Evolutionary conservation across 1,140 invertebrate genomes (phyloP).

Genomic region (silkworm (Bombyx mori)): DNA sequence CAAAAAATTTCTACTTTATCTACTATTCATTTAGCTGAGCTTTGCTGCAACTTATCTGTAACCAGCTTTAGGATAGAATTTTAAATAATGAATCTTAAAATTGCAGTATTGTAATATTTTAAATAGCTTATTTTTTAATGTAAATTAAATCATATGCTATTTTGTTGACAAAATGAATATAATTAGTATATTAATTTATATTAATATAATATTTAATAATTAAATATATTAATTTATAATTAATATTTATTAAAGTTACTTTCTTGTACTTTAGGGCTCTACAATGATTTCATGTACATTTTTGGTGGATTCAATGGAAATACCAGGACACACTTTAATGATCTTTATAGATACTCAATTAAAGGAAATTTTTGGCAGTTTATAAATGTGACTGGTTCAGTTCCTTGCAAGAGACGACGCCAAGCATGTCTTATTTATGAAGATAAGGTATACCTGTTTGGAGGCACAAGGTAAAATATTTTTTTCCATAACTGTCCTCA

Average conservation of each 20-base stretch:
- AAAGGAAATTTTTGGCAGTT: slow-evolving; percentile 74
- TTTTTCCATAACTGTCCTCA: too few species aligned
- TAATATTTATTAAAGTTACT: too few species aligned
- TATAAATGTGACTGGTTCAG: slow-evolving; percentile 72
- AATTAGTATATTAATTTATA: too few species aligned
- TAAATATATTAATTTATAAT: too few species aligned
- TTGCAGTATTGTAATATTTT: too few species aligned
- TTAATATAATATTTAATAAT: too few species aligned
- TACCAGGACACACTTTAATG: slow-evolving; percentile 83
- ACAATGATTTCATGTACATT: slow-evolving; percentile 83
- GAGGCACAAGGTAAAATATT: slow-evolving; percentile 79
- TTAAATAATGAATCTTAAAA: too few species aligned
- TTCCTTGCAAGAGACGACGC: slow-evolving; percentile 80
- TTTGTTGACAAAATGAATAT: not conserved
- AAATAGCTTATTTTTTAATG: too few species aligned
- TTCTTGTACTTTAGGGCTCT: slow-evolving; percentile 70
- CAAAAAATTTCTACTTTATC: too few species aligned
- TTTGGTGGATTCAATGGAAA: slow-evolving; percentile 91
- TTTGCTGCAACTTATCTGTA: too few species aligned
- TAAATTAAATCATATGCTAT: not conserved
- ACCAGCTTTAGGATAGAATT: too few species aligned
- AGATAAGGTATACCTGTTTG: slow-evolving; percentile 84
- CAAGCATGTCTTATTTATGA: slow-evolving; percentile 84
- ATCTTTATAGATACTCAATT: slow-evolving; percentile 82
- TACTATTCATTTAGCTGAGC: too few species aligned